phyloP scores from a whole-genome alignment of 2,888 invertebrate species.

The Nipponacmea schrenckii region DNA sequence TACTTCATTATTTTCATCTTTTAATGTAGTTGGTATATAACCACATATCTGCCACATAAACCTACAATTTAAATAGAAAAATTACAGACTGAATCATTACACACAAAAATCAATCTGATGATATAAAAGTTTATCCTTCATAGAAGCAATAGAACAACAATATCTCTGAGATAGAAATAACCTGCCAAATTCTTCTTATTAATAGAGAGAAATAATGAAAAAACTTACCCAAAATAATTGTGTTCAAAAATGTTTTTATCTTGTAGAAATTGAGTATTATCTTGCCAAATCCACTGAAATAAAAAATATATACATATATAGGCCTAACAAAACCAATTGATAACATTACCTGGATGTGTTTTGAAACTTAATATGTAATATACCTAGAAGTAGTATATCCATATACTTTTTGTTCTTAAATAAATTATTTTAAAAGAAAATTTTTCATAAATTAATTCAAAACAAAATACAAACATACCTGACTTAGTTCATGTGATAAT shows the following conservation, averaged over 20 bases:
- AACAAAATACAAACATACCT: slow-evolving; percentile 62
- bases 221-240: slow-evolving; percentile 87
- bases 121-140: too few relatives aligned
- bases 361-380: too few relatives aligned
- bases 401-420: too few relatives aligned
- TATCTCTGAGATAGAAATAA: too few relatives aligned
- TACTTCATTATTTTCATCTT: slow-evolving; percentile 78
- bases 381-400: too few relatives aligned
- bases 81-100: neutral
- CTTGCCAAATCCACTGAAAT: slow-evolving; percentile 90
- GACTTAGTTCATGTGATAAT: slow-evolving; percentile 83
- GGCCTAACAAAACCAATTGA: too few relatives aligned
- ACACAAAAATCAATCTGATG: too few relatives aligned
- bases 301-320: slow-evolving; percentile 13
- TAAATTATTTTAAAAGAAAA: neutral
- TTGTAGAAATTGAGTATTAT: slow-evolving; percentile 93
- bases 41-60: slow-evolving; percentile 98
- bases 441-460: neutral
- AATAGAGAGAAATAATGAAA: too few relatives aligned
- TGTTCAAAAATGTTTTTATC: slow-evolving; percentile 97
- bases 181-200: too few relatives aligned
- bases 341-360: too few relatives aligned
- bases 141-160: too few relatives aligned
- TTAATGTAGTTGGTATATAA: slow-evolving; percentile 87
- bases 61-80: slow-evolving; percentile 70